phyloP scores from a whole-genome alignment of 2,113 vertebrate species.

The Dinomys branickii region DNA sequence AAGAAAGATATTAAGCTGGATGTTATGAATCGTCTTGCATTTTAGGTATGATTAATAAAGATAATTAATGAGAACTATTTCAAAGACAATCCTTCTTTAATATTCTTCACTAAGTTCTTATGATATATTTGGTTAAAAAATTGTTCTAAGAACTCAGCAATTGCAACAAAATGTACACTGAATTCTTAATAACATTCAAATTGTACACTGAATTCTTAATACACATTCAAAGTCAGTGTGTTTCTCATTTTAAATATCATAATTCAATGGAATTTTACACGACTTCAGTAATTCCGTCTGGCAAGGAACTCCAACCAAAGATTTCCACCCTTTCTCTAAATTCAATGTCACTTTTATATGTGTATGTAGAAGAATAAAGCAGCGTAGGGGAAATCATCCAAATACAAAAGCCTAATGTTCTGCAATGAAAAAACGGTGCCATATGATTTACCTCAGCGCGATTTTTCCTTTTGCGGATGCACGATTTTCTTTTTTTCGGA shows the following conservation, averaged over 20 bases:
- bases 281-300: slow-evolving; percentile 51
- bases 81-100: neutral
- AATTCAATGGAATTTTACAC: slow-evolving; percentile 2
- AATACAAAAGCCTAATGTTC: neutral
- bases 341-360: slow-evolving; percentile 3
- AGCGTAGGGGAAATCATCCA: neutral
- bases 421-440: neutral
- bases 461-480: neutral
- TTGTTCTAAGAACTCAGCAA: neutral
- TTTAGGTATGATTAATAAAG: neutral
- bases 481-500: neutral
- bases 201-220: too few relatives aligned
- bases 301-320: neutral
- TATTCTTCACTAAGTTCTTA: neutral
- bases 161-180: neutral
- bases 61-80: neutral
- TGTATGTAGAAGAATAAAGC: neutral
- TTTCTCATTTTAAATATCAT: slow-evolving; percentile 25
- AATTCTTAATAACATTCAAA: neutral
- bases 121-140: neutral
- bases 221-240: neutral
- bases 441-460: neutral
- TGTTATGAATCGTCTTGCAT: accelerated
- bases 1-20: slow-evolving; percentile 3
- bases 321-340: slow-evolving; percentile 35